These are phyloP conservation scores for Myrmecophaga tridactyla DNA, from an alignment of 2,113 vertebrate species.

Conservation along the genomic window DNA sequence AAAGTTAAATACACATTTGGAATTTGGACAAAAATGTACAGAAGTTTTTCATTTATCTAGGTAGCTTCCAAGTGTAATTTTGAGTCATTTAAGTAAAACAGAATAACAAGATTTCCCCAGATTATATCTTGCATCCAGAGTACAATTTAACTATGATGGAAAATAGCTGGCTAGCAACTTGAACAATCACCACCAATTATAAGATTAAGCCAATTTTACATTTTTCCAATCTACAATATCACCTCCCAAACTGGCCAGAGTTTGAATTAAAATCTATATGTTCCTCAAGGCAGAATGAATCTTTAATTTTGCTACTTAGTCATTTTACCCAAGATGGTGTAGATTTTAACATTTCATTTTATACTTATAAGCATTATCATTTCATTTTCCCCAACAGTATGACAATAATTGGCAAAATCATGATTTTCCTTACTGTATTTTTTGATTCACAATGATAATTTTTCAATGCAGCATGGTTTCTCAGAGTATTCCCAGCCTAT, in stretches of 20 bases:
- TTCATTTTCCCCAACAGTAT: not conserved
- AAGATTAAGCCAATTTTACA: not conserved
- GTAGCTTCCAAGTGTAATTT: not conserved
- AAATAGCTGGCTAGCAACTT: not conserved
- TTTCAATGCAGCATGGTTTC: not conserved
- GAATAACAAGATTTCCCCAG: not conserved
- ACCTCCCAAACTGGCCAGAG: not conserved
- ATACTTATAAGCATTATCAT: not conserved
- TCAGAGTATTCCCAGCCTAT: not conserved
- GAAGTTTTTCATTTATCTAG: constrained; percentile 19
- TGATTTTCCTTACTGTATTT: not conserved
- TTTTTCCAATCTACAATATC: not conserved
- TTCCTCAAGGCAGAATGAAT: not conserved
- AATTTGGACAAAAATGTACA: constrained; percentile 9
- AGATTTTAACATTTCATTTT: not conserved
- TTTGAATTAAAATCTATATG: not conserved
- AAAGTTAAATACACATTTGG: not conserved
- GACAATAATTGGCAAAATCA: not conserved
- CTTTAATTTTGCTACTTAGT: not conserved
- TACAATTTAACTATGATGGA: not conserved
- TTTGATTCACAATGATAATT: constrained; percentile 6
- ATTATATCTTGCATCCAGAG: not conserved
- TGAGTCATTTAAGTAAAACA: not conserved
- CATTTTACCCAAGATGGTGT: not conserved
- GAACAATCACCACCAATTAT: not conserved